Conservation (phyloP, 2,797 vertebrate genomes). For the Danio aesculapii region DNA sequence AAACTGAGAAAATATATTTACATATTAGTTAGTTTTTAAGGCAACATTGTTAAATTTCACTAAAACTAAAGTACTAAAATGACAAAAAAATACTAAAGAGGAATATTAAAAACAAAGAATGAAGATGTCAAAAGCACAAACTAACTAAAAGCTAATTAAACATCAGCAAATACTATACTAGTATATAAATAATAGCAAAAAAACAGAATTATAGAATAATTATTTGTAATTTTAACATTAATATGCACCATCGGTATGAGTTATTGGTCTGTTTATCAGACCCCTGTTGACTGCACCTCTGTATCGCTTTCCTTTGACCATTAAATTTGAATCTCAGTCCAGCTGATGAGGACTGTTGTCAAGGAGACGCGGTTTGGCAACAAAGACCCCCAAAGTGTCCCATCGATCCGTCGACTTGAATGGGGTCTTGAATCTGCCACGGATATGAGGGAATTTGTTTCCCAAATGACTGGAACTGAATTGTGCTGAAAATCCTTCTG, state of each 20-base stretch:
- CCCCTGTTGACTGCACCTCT: slow-evolving; percentile 38
- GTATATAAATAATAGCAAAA: background rate
- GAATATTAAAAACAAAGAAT: too few species aligned
- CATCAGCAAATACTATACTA: background rate
- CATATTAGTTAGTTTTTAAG: too few species aligned
- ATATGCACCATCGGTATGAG: slow-evolving; percentile 7
- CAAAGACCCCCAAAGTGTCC: slow-evolving; percentile 37
- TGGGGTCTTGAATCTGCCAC: slow-evolving; percentile 24
- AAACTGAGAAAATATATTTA: too few species aligned
- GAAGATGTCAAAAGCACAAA: background rate
- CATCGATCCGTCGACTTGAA: slow-evolving; percentile 49
- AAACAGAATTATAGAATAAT: too few species aligned
- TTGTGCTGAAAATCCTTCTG: background rate
- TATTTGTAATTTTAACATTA: background rate
- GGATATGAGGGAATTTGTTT: slow-evolving; percentile 42
- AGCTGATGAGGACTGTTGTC: slow-evolving; percentile 47
- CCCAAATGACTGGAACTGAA: background rate
- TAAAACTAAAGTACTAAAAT: too few species aligned
- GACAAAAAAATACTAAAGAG: too few species aligned
- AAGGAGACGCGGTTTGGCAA: slow-evolving; percentile 47
- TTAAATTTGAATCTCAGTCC: slow-evolving; percentile 31
- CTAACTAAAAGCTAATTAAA: background rate
- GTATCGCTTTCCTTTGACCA: slow-evolving; percentile 33
- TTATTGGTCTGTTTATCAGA: slow-evolving; percentile 39
- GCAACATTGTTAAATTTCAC: too few species aligned